Evolutionary conservation across 2,797 vertebrate species (phyloP).

Genomic region (Sus cebifrons): DNA sequence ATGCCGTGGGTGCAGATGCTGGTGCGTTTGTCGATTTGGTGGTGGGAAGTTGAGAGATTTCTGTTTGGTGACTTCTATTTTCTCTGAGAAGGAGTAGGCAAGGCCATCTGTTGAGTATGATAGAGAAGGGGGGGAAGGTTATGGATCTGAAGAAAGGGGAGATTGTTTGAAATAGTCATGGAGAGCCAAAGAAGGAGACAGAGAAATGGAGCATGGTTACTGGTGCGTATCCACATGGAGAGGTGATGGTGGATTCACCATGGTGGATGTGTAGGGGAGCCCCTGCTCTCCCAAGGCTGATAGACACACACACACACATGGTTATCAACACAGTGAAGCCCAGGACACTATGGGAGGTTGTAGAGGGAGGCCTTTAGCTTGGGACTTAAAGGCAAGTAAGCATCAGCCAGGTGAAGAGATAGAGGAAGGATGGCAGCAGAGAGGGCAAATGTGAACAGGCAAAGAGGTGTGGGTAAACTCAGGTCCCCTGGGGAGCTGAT

Average conservation of each 20-base stretch:
- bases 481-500: background rate
- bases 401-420: background rate
- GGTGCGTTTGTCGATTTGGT: background rate
- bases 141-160: conserved; percentile 61
- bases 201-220: background rate
- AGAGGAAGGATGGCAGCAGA: background rate
- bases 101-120: conserved; percentile 72
- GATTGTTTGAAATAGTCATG: conserved; percentile 64
- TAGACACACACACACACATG: background rate
- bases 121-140: conserved; percentile 67
- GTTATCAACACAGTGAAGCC: background rate
- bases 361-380: background rate
- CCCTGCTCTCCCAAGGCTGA: background rate
- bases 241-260: background rate
- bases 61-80: conserved; percentile 74
- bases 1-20: background rate
- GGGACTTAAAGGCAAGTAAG: background rate
- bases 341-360: background rate
- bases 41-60: conserved; percentile 46
- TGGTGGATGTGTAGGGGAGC: background rate
- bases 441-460: background rate
- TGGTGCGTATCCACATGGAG: background rate
- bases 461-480: background rate
- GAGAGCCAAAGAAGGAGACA: background rate
- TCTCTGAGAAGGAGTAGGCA: conserved; percentile 75